These are phyloP conservation scores for Pygoscelis adeliae DNA, from an alignment of 2,113 vertebrate species.

Conservation along the genomic window DNA sequence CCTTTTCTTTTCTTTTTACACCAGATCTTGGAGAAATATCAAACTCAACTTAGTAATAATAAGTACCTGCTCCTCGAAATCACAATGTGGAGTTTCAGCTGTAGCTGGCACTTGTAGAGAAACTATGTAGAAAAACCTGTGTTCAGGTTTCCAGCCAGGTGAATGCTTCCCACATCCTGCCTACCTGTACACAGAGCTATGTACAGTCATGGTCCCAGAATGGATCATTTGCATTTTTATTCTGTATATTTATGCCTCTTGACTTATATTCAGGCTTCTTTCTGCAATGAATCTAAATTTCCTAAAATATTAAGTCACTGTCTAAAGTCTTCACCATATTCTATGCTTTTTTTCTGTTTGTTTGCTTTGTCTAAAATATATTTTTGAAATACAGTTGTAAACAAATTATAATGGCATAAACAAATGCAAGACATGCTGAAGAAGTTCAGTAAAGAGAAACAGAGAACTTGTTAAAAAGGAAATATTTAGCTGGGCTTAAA, in stretches of 20 bases:
- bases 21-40: not conserved
- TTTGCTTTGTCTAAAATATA: not conserved
- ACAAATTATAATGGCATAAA: not conserved
- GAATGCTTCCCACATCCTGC: not conserved
- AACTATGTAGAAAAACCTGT: no score
- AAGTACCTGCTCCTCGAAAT: not conserved
- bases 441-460: not conserved
- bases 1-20: not conserved
- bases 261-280: not conserved
- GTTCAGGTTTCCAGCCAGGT: not conserved
- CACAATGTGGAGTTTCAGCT: not conserved
- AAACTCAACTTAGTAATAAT: not conserved
- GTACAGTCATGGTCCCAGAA: not conserved
- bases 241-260: not conserved
- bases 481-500: not conserved
- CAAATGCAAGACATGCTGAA: not conserved
- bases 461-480: not conserved
- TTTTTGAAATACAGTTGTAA: not conserved
- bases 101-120: not conserved
- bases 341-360: rapidly evolving
- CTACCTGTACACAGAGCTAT: not conserved
- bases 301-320: not conserved
- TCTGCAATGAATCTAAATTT: not conserved
- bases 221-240: not conserved
- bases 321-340: not conserved